Evolutionary conservation across 2,797 vertebrate genomes (phyloP), one percentile per base, ranked within the genome.

Genomic region (Aldrovandia affinis): DNA sequence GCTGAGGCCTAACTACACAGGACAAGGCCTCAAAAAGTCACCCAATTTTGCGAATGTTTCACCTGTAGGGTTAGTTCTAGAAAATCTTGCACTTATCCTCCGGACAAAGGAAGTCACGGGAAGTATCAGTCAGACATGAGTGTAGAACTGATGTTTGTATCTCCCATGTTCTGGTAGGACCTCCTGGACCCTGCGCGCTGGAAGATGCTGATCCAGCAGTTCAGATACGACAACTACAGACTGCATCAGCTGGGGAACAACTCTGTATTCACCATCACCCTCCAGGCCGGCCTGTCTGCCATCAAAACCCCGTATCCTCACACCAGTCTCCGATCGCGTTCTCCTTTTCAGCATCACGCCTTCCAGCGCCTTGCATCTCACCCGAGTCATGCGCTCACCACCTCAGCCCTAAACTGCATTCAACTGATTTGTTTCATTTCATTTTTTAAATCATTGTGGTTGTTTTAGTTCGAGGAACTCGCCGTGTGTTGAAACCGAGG

Each of bases 231-330:
- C 94, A 99, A 99, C 95, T 99, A 99, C 94, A 96, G 98, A 91
- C 96, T 99, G 92, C 98, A 99, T 94, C 98, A 99, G 94, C 96
- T 99, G 94, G 98, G 98, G 83, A 99, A 98, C 93, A 99, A 96
- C 94, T 99, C 98, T 0, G 98, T 99, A 85, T 99, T 99, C 92
- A 99, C 98, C 47, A 98, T 99, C 91, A 99, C 98, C 65, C 96
- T 99, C 83, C 98, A 99, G 94, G 98, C 98, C n/a, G 98, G 98
- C 82, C 97, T 99, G 88, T 99, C 98, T 65, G 98, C 98, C 88
- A 99, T 99, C 89, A 99, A 99, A 96, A 99, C 98, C 84, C 98
- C 98, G 98, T 99, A 99, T 99, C 98, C 97, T 97, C 90, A 84
- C 86, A 75, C 30, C 73, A 12, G 55, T 80, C 73, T 2, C 25